These are phyloP conservation scores for Ardeotis arabs DNA, from an alignment of 2,113 vertebrate species.

Conservation along the genomic window DNA sequence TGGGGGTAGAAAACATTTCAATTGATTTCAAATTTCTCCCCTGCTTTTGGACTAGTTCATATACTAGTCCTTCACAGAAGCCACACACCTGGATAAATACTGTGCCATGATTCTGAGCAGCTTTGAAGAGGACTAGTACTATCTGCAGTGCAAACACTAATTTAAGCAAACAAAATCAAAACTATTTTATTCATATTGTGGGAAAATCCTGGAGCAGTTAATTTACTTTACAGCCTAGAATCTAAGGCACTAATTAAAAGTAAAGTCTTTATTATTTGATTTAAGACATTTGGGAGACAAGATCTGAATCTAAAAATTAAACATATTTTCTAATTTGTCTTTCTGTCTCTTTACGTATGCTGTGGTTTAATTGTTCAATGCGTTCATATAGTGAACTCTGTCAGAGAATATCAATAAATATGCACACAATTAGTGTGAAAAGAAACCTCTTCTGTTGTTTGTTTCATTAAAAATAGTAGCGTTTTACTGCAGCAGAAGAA, in stretches of 20 bases:
- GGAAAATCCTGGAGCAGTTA: not conserved
- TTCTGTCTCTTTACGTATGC: not conserved
- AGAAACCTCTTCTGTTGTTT: not conserved
- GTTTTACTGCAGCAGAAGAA: not conserved
- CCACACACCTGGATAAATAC: not conserved
- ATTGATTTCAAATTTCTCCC: not conserved
- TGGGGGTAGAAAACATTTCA: not conserved
- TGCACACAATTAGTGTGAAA: not conserved
- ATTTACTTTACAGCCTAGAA: not conserved
- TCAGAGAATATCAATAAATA: constrained; percentile 3
- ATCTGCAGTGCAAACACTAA: not conserved
- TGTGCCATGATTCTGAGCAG: not conserved
- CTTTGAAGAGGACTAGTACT: not conserved
- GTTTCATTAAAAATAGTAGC: not conserved
- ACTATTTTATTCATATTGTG: accelerated
- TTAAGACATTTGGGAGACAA: not conserved
- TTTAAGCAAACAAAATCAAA: not conserved
- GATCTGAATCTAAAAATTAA: not conserved
- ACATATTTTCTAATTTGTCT: not conserved
- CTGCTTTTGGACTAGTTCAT: not conserved
- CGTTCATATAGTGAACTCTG: not conserved
- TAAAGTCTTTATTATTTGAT: not conserved
- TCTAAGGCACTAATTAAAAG: not conserved
- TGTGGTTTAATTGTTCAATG: not conserved
- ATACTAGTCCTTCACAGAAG: not conserved